phyloP scores from a whole-genome alignment of 2,113 vertebrate genomes.

The Aythya baeri region DNA sequence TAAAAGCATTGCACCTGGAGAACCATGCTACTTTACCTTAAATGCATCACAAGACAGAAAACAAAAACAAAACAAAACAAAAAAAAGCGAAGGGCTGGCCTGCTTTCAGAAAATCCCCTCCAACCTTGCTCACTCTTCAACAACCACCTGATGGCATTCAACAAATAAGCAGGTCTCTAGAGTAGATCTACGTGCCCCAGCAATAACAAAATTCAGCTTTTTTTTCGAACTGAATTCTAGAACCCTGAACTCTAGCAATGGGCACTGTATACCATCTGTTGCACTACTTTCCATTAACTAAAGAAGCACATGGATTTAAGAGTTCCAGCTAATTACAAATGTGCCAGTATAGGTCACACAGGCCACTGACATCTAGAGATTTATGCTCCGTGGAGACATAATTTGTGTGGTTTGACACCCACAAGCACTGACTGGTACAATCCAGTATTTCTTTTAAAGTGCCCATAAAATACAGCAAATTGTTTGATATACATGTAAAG shows the following conservation, averaged over 20 bases:
- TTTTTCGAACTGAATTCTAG: not conserved
- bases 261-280: not conserved
- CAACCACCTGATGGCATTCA: not conserved
- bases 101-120: not conserved
- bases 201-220: not conserved
- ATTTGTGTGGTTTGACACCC: not conserved
- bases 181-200: accelerated
- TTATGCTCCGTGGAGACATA: not conserved
- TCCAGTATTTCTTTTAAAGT: not conserved
- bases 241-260: not conserved
- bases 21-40: not conserved
- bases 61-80: not conserved
- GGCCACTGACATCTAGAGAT: not conserved
- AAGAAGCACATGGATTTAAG: not conserved
- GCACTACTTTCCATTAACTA: not conserved
- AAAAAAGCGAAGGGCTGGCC: not conserved
- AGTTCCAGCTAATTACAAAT: not conserved
- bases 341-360: not conserved
- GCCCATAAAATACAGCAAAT: not conserved
- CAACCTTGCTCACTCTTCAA: not conserved
- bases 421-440: not conserved
- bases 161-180: not conserved
- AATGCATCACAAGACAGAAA: not conserved
- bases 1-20: not conserved
- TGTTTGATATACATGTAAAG: not conserved